Base-by-base conservation (phyloP, 2,888 invertebrate genomes). In the Pharmacophagus antenor region DNA sequence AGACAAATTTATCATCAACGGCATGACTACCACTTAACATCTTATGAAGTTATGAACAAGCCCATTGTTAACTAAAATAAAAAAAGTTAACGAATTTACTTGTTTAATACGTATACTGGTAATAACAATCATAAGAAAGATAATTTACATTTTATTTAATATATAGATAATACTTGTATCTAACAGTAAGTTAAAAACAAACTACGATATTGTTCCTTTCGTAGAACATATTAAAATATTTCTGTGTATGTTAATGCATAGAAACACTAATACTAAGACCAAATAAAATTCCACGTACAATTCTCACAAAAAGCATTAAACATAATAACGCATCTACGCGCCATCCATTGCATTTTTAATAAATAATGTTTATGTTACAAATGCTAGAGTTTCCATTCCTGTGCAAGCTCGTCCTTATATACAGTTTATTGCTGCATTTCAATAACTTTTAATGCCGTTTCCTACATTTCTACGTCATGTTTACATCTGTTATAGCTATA, bases 351-450 rank as follows among this genome's bases (percentile, higher is more conserved):
- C 27, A 37, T 56, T 54, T 54, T 46, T 46, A 10, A 56, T 22
- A 7, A 31, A 47, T 47, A 56, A 49, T 60, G 60, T 54, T 56
- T 51, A 46, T 50, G 37, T 22, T 46, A 59, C 22, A 48, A 49
- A 27, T 54, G 50, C 49, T 49, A 59, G 55, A 23, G 44, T 37
- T 41, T 37, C 55, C 51, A 60, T 60, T 55, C 51, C 50, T 60
- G 56, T 56, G 52, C 56, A 41, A 41, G 51, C 25, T 55, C 23
- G 50, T 31, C 27, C 21, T 23, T 48, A 48, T 41, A 6, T 48
- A 52, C 55, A 37, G 22, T 61, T 61, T 61, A 61, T 61, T 56
- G 52, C 56, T 56, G 61, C 27, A 61, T 56, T 56, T 61, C 61
- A 56, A 61, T 61, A 52, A 61, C 56, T 56, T 52, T 49, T 52